Conservation (phyloP, 2,888 invertebrate species). For the Nemurella pictetii region DNA sequence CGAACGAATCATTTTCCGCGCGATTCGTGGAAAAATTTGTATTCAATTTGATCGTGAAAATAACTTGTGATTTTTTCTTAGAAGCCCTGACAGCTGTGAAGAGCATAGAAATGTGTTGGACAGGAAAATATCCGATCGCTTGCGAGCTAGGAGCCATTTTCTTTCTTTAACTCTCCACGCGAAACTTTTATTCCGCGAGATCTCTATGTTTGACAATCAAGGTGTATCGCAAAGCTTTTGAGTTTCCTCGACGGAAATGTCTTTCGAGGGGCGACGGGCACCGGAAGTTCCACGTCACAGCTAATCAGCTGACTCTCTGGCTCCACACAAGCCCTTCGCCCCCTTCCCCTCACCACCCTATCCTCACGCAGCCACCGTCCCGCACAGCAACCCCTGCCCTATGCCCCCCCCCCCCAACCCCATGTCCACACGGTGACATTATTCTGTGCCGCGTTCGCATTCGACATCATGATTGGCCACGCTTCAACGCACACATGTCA, state of each 20-base stretch:
- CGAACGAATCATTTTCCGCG: background rate
- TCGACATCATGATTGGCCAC: slow-evolving; percentile 9
- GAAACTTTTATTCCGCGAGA: background rate
- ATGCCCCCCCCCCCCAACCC: background rate
- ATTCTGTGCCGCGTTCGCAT: background rate
- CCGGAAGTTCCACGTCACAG: background rate
- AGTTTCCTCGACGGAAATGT: background rate
- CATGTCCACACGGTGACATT: background rate
- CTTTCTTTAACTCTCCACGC: background rate
- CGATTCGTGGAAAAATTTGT: background rate
- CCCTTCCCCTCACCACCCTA: background rate
- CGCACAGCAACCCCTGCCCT: background rate
- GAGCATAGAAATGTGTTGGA: background rate
- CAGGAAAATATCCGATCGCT: background rate
- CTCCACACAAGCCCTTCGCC: background rate
- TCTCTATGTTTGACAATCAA: background rate
- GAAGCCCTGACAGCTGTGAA: background rate
- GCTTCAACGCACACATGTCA: slow-evolving; percentile 16
- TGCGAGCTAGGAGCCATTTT: background rate
- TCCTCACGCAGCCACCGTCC: background rate
- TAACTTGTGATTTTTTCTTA: background rate
- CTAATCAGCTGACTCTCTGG: background rate
- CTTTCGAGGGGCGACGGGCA: background rate
- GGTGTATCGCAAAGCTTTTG: background rate
- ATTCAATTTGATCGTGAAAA: background rate